These are phyloP conservation scores for Dichetophora obliterata DNA, from an alignment of 2,888 invertebrate species.

Conservation along the genomic window DNA sequence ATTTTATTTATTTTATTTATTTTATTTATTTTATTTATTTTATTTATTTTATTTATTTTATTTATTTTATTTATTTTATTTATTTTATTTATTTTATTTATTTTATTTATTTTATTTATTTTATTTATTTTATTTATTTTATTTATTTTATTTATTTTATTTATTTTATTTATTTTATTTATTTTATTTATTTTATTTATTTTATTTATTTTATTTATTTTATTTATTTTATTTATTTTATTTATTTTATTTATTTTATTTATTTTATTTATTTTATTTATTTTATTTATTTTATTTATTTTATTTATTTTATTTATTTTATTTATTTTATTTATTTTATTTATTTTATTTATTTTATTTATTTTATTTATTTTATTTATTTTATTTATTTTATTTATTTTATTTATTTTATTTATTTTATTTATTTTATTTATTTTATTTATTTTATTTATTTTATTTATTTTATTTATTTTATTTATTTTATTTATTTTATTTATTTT, in stretches of 20 bases:
- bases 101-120: constrained; percentile 4
- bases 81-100: constrained; percentile 4
- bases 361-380: constrained; percentile 4
- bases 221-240: constrained; percentile 1
- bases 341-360: constrained; percentile 4
- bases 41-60: constrained; percentile 4
- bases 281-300: neutral
- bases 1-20: constrained; percentile 4
- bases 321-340: constrained; percentile 4
- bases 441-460: constrained; percentile 4
- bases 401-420: constrained; percentile 4
- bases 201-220: constrained; percentile 4
- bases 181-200: constrained; percentile 4
- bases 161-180: neutral
- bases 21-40: constrained; percentile 4
- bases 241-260: constrained; percentile 4
- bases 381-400: neutral
- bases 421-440: constrained; percentile 4
- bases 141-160: constrained; percentile 4
- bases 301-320: neutral
- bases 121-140: constrained; percentile 4
- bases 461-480: constrained; percentile 4
- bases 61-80: constrained; percentile 4
- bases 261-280: neutral
- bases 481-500: constrained; percentile 4